Evolutionary conservation across 2,113 vertebrate genomes (phyloP).

Genomic region (Capreolus pygargus): DNA sequence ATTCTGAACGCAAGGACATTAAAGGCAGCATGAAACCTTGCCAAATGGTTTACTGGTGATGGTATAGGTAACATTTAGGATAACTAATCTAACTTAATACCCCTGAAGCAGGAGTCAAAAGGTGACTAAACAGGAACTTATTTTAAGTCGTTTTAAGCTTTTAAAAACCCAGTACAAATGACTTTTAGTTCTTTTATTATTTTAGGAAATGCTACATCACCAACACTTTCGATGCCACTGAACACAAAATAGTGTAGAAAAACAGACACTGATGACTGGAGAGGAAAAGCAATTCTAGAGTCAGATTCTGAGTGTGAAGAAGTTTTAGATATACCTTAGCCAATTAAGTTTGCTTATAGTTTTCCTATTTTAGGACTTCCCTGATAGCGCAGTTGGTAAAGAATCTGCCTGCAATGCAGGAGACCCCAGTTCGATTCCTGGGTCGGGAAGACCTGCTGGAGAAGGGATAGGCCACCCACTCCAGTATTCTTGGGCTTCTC

Average conservation of each 20-base stretch:
- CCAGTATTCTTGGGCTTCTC: background rate
- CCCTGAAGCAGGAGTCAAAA: background rate
- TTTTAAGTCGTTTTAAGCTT: background rate
- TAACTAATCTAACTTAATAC: background rate
- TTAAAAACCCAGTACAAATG: background rate
- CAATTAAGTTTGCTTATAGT: background rate
- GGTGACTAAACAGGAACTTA: background rate
- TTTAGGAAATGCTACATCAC: background rate
- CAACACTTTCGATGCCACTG: background rate
- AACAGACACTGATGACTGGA: background rate
- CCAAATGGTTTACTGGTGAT: background rate
- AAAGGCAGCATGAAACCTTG: background rate
- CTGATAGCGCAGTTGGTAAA: background rate
- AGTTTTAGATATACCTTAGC: background rate
- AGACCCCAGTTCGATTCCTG: background rate
- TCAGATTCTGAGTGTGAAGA: constrained; percentile 15
- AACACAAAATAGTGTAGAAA: constrained; percentile 11
- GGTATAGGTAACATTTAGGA: background rate
- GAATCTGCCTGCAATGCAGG: background rate
- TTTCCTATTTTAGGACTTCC: background rate
- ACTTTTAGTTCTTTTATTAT: background rate
- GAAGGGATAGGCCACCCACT: background rate
- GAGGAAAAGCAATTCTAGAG: background rate
- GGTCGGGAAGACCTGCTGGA: background rate
- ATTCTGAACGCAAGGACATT: background rate